These are phyloP conservation scores for Drosophila dunni DNA, from an alignment of 1,140 invertebrate genomes.

Conservation along the genomic window DNA sequence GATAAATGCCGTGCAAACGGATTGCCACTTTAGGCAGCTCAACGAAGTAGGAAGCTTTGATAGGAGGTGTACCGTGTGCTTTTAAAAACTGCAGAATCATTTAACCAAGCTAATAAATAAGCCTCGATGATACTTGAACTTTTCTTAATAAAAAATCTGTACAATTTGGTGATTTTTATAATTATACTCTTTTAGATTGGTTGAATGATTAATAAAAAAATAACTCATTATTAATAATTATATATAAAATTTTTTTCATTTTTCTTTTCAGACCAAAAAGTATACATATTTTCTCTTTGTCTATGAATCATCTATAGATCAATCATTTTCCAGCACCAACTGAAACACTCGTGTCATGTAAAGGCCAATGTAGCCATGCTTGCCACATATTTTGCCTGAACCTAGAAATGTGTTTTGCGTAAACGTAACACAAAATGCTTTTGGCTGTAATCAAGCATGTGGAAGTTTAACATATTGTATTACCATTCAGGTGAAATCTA, in stretches of 20 bases:
- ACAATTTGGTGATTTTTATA: no score
- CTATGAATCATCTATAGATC: no score
- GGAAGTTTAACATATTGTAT: conserved; percentile 34
- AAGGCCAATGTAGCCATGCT: not conserved
- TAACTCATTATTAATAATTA: no score
- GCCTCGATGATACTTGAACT: no score
- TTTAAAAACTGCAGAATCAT: not conserved
- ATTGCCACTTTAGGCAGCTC: conserved; percentile 37
- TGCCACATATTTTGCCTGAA: not conserved
- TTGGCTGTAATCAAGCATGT: not conserved
- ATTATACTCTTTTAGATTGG: no score
- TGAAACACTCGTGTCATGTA: not conserved
- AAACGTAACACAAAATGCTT: conserved; percentile 24
- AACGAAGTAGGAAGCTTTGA: not conserved
- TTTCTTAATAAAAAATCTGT: no score
- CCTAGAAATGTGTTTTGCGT: conserved; percentile 13
- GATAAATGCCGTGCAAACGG: conserved; percentile 64
- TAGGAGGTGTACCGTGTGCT: not conserved
- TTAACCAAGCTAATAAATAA: no score
- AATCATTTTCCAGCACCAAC: no score
- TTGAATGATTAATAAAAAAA: no score
- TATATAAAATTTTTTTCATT: no score
- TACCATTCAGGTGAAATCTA: conserved; percentile 9
- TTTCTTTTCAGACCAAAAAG: no score
- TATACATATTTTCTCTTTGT: no score